Conservation (phyloP, 1,140 invertebrate species). For the Habropoda laboriosa region DNA sequence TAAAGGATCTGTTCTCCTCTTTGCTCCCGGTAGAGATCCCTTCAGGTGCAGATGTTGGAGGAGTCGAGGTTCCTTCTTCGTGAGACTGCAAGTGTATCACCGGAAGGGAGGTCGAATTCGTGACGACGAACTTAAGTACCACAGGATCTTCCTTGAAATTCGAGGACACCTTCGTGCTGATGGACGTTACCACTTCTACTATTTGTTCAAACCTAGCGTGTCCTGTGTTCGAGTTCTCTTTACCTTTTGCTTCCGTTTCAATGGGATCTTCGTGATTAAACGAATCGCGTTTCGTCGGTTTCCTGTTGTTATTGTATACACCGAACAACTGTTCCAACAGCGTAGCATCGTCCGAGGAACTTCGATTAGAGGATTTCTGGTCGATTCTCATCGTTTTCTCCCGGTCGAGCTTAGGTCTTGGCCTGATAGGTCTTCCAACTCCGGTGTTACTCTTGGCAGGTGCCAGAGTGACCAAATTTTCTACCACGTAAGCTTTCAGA, state of each 20-base stretch:
- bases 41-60: neutral
- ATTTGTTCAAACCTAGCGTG: constrained; percentile 71
- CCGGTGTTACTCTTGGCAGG: constrained; percentile 76
- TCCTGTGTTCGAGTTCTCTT: neutral
- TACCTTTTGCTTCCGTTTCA: neutral
- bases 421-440: constrained; percentile 73
- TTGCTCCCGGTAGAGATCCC: neutral
- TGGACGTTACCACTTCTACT: constrained; percentile 78
- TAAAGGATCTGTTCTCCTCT: constrained; percentile 57
- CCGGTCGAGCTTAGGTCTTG: constrained; percentile 70
- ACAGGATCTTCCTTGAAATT: constrained; percentile 70
- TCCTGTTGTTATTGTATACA: constrained; percentile 25
- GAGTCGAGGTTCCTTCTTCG: neutral
- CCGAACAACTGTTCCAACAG: constrained; percentile 72
- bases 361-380: constrained; percentile 14
- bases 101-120: constrained; percentile 63
- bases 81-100: constrained; percentile 17
- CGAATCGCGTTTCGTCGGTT: constrained; percentile 14
- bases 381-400: constrained; percentile 53
- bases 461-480: constrained; percentile 74
- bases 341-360: constrained; percentile 46
- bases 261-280: neutral
- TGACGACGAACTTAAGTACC: constrained; percentile 67
- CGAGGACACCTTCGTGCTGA: constrained; percentile 78
- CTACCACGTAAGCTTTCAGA: constrained; percentile 73